A percentile compares a stretch with the other conserved stretches of the same genome.
These are phyloP conservation scores for Andricus quercusramuli DNA, from an alignment of 2,888 invertebrate genomes.

Conservation along the genomic window DNA sequence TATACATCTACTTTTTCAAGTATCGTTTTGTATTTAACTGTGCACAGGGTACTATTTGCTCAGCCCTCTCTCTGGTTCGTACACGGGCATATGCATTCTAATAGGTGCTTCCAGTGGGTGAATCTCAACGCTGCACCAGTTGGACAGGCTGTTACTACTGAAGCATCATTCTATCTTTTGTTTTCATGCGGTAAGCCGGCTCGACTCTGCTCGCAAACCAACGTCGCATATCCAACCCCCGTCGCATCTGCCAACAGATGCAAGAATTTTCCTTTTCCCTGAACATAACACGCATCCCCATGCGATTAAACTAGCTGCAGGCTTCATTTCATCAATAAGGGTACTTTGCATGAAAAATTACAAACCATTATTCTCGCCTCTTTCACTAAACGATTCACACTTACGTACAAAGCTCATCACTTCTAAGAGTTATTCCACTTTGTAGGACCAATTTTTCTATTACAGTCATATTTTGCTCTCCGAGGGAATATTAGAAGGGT, in stretches of 20 bases:
- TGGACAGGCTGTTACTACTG: constrained; percentile 39
- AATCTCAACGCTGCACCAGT: constrained; percentile 40
- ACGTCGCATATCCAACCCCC: constrained; percentile 39
- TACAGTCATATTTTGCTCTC: no score
- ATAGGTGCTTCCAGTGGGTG: constrained; percentile 41
- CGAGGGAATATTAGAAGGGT: no score
- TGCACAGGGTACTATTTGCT: constrained; percentile 35
- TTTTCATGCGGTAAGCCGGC: constrained; percentile 41
- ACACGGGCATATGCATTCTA: constrained; percentile 39
- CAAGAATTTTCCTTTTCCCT: constrained; percentile 39
- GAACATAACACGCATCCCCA: constrained; percentile 7
- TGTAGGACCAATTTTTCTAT: no score
- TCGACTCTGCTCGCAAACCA: constrained; percentile 21
- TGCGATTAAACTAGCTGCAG: background rate
- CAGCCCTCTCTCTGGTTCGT: constrained; percentile 36
- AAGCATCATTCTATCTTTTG: constrained; percentile 41
- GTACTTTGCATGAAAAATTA: background rate
- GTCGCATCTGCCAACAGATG: constrained; percentile 41
- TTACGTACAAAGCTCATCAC: constrained; percentile 1
- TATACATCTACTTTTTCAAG: constrained; percentile 34
- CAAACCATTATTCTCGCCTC: constrained; percentile 17
- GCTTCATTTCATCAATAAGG: constrained; percentile 35
- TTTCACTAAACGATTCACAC: constrained; percentile 20
- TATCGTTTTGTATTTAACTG: constrained; percentile 42
- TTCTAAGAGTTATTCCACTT: background rate